Percentiles rank a stretch among this genome's conserved stretches.
Conservation (phyloP, 2,888 invertebrate genomes). For the Thumatha senex region DNA sequence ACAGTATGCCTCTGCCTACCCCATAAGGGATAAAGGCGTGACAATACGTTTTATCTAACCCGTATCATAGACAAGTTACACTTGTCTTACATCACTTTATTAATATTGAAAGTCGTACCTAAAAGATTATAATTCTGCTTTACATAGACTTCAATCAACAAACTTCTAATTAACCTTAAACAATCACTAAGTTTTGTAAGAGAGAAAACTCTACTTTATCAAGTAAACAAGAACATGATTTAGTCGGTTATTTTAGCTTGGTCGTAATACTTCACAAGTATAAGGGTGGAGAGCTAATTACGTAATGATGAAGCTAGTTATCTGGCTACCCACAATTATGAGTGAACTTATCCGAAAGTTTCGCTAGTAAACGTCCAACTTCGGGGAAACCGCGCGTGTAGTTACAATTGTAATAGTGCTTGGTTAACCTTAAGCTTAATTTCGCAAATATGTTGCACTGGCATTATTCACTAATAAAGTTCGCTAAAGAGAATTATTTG, state of each 20-base stretch:
- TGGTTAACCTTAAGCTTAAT: too few species aligned
- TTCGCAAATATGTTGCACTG: too few species aligned
- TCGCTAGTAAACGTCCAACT: slow-evolving; percentile 30
- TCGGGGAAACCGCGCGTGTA: slow-evolving; percentile 18
- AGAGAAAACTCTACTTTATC: not conserved
- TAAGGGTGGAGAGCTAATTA: slow-evolving; percentile 27
- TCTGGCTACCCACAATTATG: slow-evolving; percentile 28
- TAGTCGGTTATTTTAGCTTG: not conserved
- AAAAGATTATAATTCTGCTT: not conserved
- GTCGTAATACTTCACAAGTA: slow-evolving; percentile 9
- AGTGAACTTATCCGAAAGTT: slow-evolving; percentile 27
- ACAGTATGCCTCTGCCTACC: too few species aligned
- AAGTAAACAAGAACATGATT: not conserved
- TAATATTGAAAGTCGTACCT: too few species aligned
- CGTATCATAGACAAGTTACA: too few species aligned
- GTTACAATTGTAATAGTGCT: slow-evolving; percentile 11
- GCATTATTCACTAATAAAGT: too few species aligned
- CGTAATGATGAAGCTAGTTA: slow-evolving; percentile 29
- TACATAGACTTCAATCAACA: not conserved
- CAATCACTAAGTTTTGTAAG: too few species aligned
- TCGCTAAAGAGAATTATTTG: too few species aligned
- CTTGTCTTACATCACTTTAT: too few species aligned
- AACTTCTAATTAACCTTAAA: slow-evolving; percentile 11
- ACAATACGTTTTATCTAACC: too few species aligned
- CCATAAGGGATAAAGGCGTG: too few species aligned